Evolutionary conservation across 2,113 vertebrate genomes (phyloP).

Genomic region (Muscicapa adusta): DNA sequence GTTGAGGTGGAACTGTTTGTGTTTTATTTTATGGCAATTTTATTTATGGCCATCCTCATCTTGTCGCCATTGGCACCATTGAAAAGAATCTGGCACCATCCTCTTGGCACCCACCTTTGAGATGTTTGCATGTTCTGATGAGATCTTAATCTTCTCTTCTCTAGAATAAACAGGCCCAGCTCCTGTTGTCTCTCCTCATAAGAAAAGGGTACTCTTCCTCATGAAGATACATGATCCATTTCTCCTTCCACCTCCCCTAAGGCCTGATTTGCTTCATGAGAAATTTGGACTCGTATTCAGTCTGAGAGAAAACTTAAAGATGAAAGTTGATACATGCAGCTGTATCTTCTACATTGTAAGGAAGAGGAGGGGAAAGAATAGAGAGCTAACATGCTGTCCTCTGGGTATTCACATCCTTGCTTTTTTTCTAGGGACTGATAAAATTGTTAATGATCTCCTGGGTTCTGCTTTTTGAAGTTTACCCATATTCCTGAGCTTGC

Average conservation of each 20-base stretch:
- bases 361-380: background rate
- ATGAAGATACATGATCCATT: background rate
- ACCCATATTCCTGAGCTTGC: background rate
- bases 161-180: background rate
- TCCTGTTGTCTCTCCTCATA: background rate
- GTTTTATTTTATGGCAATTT: background rate
- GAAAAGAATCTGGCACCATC: background rate
- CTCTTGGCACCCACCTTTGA: background rate
- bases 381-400: rapidly evolving
- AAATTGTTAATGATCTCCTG: background rate
- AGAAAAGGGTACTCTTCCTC: background rate
- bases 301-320: background rate
- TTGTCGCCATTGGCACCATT: background rate
- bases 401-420: background rate
- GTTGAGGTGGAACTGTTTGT: background rate
- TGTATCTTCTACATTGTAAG: background rate
- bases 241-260: background rate
- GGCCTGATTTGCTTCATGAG: background rate
- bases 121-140: background rate
- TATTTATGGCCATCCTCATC: background rate
- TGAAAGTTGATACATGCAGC: background rate
- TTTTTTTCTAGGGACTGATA: background rate
- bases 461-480: background rate
- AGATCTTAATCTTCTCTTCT: background rate
- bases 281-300: background rate